These are phyloP conservation scores for Crossaster papposus DNA, from an alignment of 53 echinoderm and acorn worm species.

Conservation along the genomic window DNA sequence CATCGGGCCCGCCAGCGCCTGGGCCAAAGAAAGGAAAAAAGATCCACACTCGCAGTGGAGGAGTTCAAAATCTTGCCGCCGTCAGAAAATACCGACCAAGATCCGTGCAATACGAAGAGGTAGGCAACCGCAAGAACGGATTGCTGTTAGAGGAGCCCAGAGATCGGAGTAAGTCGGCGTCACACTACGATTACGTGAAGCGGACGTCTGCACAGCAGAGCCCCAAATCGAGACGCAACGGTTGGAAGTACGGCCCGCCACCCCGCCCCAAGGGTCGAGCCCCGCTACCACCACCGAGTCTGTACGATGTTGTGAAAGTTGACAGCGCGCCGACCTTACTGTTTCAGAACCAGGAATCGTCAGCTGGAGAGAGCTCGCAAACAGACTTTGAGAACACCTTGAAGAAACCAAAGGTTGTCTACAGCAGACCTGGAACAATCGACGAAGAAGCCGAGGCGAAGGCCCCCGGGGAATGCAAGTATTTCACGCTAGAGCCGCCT, in stretches of 20 bases:
- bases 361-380: constrained; percentile 6
- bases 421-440: constrained; percentile 5
- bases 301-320: constrained; percentile 17
- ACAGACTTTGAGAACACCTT: constrained; percentile 23
- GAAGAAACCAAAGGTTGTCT: not conserved
- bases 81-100: constrained; percentile 30
- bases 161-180: constrained; percentile 37
- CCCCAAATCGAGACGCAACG: not conserved
- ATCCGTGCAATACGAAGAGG: constrained; percentile 50
- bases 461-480: not conserved
- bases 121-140: constrained; percentile 3
- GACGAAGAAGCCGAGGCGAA: not conserved
- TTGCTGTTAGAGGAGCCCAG: constrained; percentile 14
- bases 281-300: constrained; percentile 13
- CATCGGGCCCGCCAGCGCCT: constrained; percentile 32
- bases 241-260: constrained; percentile 26
- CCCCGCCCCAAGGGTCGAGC: constrained; percentile 36
- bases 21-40: not conserved
- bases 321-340: constrained; percentile 30
- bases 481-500: constrained; percentile 35
- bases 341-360: constrained; percentile 8
- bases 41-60: constrained; percentile 1
- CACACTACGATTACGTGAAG: constrained; percentile 37
- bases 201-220: constrained; percentile 27
- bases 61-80: constrained; percentile 37